Conservation (phyloP, 1,140 invertebrate genomes). For the Hyles vespertilio region DNA sequence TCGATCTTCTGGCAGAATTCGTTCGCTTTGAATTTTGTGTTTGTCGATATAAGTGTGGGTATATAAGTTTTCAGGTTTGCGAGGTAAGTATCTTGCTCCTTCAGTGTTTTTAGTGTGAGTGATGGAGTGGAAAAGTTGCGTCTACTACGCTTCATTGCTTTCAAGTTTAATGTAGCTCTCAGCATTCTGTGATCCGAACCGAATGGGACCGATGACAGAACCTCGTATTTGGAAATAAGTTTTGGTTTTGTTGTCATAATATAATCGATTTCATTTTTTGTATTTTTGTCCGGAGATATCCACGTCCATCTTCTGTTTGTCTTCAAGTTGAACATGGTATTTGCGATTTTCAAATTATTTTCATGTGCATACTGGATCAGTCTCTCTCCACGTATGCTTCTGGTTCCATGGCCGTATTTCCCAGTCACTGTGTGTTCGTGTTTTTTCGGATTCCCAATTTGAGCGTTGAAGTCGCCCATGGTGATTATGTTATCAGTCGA, state of each 20-base stretch:
- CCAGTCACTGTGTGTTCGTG: slow-evolving; percentile 15
- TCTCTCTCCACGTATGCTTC: slow-evolving; percentile 25
- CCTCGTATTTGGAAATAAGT: too few species aligned
- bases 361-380: slow-evolving; percentile 33
- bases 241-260: too few species aligned
- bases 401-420: slow-evolving; percentile 24
- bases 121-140: slow-evolving; percentile 23
- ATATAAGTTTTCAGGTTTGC: slow-evolving; percentile 22
- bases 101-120: slow-evolving; percentile 22
- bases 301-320: slow-evolving; percentile 34
- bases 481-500: too few species aligned
- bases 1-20: slow-evolving; percentile 29
- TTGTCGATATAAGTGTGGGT: slow-evolving; percentile 25
- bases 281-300: slow-evolving; percentile 38
- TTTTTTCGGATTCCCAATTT: too few species aligned
- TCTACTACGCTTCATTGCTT: too few species aligned
- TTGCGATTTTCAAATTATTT: slow-evolving; percentile 32
- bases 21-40: slow-evolving; percentile 16
- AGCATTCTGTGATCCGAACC: too few species aligned
- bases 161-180: too few species aligned
- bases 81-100: slow-evolving; percentile 26
- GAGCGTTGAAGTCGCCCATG: neutral
- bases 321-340: slow-evolving; percentile 40
- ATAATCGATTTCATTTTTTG: too few species aligned
- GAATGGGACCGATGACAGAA: too few species aligned